These are phyloP conservation scores for Solenopsis invicta DNA, from an alignment of 1,140 invertebrate species.

Conservation along the genomic window DNA sequence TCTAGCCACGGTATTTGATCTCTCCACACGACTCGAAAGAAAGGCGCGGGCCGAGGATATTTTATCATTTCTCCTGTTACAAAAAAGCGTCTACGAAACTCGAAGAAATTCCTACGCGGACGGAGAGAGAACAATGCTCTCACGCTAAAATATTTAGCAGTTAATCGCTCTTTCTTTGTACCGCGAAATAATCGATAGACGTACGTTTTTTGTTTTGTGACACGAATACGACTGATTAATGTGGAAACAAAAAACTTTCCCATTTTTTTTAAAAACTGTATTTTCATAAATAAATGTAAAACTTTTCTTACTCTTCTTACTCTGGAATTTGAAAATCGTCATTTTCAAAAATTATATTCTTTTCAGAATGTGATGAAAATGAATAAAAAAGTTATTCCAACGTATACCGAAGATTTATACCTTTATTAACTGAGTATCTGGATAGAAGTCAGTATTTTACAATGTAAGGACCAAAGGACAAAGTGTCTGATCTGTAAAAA, in stretches of 20 bases:
- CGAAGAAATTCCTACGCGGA: slow-evolving; percentile 62
- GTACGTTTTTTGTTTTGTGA: not conserved
- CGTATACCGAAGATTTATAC: not conserved
- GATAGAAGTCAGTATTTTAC: not conserved
- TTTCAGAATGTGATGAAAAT: not conserved
- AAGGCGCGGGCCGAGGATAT: slow-evolving; percentile 72
- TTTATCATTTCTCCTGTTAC: slow-evolving; percentile 76
- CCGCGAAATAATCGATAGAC: not conserved
- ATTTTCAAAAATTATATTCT: not conserved
- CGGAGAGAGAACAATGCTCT: slow-evolving; percentile 70
- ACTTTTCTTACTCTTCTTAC: not conserved
- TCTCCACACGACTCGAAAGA: slow-evolving; percentile 77
- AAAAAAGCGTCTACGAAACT: slow-evolving; percentile 62
- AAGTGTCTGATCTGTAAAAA: slow-evolving; percentile 43
- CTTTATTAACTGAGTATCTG: not conserved
- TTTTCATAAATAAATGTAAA: not conserved
- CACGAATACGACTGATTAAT: slow-evolving; percentile 1
- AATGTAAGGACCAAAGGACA: not conserved
- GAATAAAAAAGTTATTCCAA: not conserved
- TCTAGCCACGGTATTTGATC: slow-evolving; percentile 77
- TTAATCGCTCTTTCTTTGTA: slow-evolving; percentile 31
- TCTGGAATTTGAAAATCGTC: not conserved
- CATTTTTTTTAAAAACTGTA: not conserved
- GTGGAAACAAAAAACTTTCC: not conserved
- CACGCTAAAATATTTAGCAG: slow-evolving; percentile 54